Evolutionary conservation across 1,140 invertebrate species (phyloP), one percentile per base, ranked within the genome.

Genomic region (Drosophila navojoa): DNA sequence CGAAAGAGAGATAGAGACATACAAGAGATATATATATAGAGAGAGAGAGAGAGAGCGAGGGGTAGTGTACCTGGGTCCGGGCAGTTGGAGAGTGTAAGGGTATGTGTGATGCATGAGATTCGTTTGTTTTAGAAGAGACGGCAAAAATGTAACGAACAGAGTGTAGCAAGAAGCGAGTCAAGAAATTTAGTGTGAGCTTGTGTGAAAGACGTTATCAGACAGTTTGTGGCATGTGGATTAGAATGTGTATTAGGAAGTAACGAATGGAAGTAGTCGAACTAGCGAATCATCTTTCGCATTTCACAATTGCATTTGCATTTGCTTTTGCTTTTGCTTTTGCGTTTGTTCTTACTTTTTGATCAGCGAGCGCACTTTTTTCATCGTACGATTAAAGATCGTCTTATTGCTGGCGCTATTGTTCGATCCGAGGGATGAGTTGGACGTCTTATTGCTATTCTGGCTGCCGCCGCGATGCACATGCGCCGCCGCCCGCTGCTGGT

Each of bases 321-420:
- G 19, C 64, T 27, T 27, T 27, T 71, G 71, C 64, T 62, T 38
- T 54, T 69, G 58, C 45, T 38, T 50, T 75, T 52, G 19, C 62
- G 59, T 62, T 42, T 60, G 57, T 74, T 86, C 91, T 92, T 92
- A 94, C 87, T 95, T 95, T 90, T 94, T 94, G 53, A 95, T 95
- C 68, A 95, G 93, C 77, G 94, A 95, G 91, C 94, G 93, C 90
- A 95, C 93, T 92, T 95, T 95, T 90, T 95, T 95, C 55, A 95
- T 94, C 81, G 94, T 95, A 73, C 94, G 94, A 92, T 95, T 95
- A 93, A 95, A 94, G 82, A 95, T 95, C 81, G 95, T 95, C 71
- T 91, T 92, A 62, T 92, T 91, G 72, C 81, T 90, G 67, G 80
- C 76, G 62, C 79, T 87, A 72, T 85, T 90, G 70, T 72, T 76